Base-by-base conservation (phyloP, 2,888 invertebrate species). In the Drosophila nigricruria region DNA sequence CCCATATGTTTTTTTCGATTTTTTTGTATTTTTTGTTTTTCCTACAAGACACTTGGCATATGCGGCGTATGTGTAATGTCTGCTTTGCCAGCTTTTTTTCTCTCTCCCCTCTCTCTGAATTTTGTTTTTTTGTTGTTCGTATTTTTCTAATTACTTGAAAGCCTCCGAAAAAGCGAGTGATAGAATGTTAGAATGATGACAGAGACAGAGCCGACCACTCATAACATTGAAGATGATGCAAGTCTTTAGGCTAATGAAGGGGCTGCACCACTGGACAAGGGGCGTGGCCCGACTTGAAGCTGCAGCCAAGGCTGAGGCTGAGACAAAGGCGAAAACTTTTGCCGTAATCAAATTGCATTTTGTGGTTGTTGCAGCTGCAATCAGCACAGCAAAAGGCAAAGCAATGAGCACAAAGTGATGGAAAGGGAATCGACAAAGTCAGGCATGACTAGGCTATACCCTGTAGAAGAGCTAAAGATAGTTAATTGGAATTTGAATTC, bases 131-230 rank as follows among this genome's bases (percentile, higher is more conserved):
- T 60, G 43, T 67, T 63, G 66, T 23, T 27, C 43, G 52, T 63
- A 84, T 84, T 82, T 89, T 88, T 88, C 83, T 88, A 88, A 88
- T 88, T 88, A 88, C 86, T 89, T 86, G 86, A 88, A 88, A 88
- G 88, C 87, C 49, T 32, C 20, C 25, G 27, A 32, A 34, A 57
- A 40, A 61, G 53, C 25, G 47, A 50, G 47, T 36, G 70, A 65
- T 52, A 34, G 50, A 60, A 42, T 53, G 64, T 10, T 32, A 34
- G 40, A 65, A 54, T 77, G 74, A 71, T 72, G 58, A 50, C 27
- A 23, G 53, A 25, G 53, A 5, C 36, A 47, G 68, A 67, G 49
- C 62, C 64, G 45, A 40, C 58, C 65, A 70, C 63, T 70, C 82
- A 73, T 68, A 82, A 85, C 67, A 70, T 69, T 73, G 43, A 34